Base-by-base conservation (phyloP, 2,113 vertebrate species). In the Burhinus oedicnemus region DNA sequence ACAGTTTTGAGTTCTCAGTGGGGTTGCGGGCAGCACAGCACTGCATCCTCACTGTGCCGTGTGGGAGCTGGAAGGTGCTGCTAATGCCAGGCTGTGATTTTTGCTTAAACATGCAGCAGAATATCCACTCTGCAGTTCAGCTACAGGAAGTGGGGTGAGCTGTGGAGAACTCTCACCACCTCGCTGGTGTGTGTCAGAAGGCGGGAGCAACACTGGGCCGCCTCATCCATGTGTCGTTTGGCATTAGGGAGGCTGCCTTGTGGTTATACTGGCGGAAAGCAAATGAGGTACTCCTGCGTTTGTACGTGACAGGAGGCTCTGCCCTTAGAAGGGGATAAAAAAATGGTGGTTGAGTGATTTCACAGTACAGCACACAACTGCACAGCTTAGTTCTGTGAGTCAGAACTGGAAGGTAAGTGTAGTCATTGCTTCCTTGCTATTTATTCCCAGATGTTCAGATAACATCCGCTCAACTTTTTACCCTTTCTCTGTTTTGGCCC, bases 11-110 rank as follows among this genome's bases (percentile, higher is more conserved):
- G 27, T 23, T 71, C 49, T 64, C 49, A 4, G 25, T 6, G 27
- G 27, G n/a, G 13, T 12, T 61, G 34, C n/a, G 57, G 45, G 92
- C 57, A 71, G 58, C 2, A 0, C 1, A 5, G 84, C 54, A 9
- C 64, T 0, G 2, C 27, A 22, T 60, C 38, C 54, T 66, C 4
- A 0, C 34, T 22, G 29, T 1, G 1, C 17, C 1, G 2, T 5
- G 32, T 8, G 29, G 52, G 89, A 88, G 52, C 49, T 66, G 72
- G n/a, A 17, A 9, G 47, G 7, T 47, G 64, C 72, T 26, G 9
- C 49, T 32, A 11, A 0, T 45, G 68, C 36, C 32, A 45, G 64
- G 60, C 70, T 64, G 34, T n/a, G 70, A 8, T 30, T 62, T 54
- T 34, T 52, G 58, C 68, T 54, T 25, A 29, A 57, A 64, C 70